Evolutionary conservation across 2,888 invertebrate species (phyloP).

Genomic region (Cristatella mucedo): DNA sequence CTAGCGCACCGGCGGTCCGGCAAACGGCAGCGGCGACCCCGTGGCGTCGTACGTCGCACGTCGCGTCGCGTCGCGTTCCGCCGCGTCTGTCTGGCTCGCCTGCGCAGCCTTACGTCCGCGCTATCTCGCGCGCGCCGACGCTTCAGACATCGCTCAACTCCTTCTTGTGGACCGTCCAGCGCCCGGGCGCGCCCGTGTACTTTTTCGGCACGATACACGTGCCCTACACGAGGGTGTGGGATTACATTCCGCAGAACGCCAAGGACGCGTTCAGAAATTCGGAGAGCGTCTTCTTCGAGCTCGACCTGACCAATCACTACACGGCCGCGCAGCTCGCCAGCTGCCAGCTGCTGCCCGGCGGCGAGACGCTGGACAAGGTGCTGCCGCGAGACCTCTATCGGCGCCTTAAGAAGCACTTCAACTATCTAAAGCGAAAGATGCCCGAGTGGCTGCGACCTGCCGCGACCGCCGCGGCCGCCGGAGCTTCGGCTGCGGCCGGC

Average conservation of each 20-base stretch:
- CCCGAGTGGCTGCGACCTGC: constrained; percentile 41
- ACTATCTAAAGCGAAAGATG: constrained; percentile 37
- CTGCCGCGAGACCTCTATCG: constrained; percentile 39
- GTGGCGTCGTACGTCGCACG: no score
- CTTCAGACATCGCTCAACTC: constrained; percentile 29
- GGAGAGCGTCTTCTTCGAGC: constrained; percentile 43
- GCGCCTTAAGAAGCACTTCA: constrained; percentile 40
- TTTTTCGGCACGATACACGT: constrained; percentile 47
- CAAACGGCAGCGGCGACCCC: no score
- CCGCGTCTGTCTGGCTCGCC: no score
- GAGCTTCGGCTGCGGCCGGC: constrained; percentile 14
- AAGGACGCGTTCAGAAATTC: constrained; percentile 42
- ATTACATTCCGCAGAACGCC: constrained; percentile 41
- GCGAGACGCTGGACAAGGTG: constrained; percentile 31
- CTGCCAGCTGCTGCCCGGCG: constrained; percentile 41
- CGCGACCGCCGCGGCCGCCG: no score
- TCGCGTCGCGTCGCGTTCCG: no score
- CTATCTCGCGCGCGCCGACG: no score
- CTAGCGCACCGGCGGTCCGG: no score
- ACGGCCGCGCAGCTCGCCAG: constrained; percentile 39
- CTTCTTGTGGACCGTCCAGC: constrained; percentile 38
- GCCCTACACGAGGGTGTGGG: constrained; percentile 44
- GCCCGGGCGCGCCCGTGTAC: constrained; percentile 38
- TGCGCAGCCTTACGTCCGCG: no score
- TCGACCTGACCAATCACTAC: constrained; percentile 43